phyloP scores from a whole-genome alignment of 2,888 invertebrate genomes.

The Carterocephalus palaemon region DNA sequence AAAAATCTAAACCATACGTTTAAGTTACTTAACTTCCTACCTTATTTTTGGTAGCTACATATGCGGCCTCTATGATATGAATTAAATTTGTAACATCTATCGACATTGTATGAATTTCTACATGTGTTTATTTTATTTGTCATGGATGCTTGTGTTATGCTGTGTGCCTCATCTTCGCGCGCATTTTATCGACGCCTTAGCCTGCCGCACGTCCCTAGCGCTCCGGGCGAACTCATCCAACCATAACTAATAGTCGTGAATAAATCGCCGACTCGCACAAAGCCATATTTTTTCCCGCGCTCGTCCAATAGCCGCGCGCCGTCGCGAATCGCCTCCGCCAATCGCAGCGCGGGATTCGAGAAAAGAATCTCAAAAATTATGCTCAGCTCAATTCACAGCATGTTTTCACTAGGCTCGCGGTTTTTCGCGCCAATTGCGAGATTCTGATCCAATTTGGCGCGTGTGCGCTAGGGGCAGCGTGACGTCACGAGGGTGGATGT shows the following conservation, averaged over 20 bases:
- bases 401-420: conserved; percentile 61
- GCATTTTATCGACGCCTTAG: conserved; percentile 26
- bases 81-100: no score
- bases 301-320: conserved; percentile 57
- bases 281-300: conserved; percentile 58
- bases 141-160: no score
- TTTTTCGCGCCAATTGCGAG: conserved; percentile 37
- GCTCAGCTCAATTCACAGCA: conserved; percentile 57
- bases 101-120: no score
- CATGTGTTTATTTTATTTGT: no score
- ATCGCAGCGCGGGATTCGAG: conserved; percentile 51
- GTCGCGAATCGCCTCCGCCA: conserved; percentile 51
- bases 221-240: conserved; percentile 52
- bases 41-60: no score
- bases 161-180: no score
- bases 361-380: conserved; percentile 69
- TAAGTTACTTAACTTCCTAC: no score
- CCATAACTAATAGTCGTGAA: conserved; percentile 77
- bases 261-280: conserved; percentile 68
- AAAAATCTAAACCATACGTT: no score
- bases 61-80: no score
- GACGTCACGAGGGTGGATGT: conserved; percentile 37
- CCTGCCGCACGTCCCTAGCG: conserved; percentile 39
- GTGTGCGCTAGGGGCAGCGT: conserved; percentile 35
- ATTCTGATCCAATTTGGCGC: conserved; percentile 40